These are phyloP conservation scores for Himalopsyche anomala DNA, from an alignment of 2,888 invertebrate genomes.

Conservation along the genomic window DNA sequence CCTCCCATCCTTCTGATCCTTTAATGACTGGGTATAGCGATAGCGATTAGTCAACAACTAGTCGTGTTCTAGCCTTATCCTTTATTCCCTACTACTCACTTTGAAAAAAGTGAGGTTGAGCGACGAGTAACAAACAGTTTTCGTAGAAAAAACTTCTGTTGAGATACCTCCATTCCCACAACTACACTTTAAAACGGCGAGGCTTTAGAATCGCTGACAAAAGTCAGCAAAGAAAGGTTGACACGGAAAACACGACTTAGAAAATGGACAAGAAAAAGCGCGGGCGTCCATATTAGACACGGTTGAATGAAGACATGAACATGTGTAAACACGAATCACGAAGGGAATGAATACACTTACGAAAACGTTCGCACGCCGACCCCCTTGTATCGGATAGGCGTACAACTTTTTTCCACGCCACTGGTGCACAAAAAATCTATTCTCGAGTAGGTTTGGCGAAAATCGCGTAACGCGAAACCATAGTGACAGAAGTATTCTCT, in stretches of 20 bases:
- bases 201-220: background rate
- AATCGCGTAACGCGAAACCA: no score
- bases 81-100: no score
- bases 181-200: no score
- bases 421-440: background rate
- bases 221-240: background rate
- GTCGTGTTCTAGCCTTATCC: no score
- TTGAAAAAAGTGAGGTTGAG: no score
- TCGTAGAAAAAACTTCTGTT: no score
- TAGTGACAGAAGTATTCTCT: no score
- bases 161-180: no score
- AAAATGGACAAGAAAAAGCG: background rate
- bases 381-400: background rate
- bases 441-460: background rate
- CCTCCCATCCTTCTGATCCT: no score
- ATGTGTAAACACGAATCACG: background rate
- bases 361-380: background rate
- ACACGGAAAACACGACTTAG: background rate
- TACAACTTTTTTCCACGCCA: background rate
- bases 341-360: background rate
- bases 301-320: background rate
- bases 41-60: no score
- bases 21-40: no score
- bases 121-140: no score
- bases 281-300: conserved; percentile 11